These are phyloP conservation scores for Eupsilia transversa DNA, from an alignment of 2,888 invertebrate species.

Conservation along the genomic window DNA sequence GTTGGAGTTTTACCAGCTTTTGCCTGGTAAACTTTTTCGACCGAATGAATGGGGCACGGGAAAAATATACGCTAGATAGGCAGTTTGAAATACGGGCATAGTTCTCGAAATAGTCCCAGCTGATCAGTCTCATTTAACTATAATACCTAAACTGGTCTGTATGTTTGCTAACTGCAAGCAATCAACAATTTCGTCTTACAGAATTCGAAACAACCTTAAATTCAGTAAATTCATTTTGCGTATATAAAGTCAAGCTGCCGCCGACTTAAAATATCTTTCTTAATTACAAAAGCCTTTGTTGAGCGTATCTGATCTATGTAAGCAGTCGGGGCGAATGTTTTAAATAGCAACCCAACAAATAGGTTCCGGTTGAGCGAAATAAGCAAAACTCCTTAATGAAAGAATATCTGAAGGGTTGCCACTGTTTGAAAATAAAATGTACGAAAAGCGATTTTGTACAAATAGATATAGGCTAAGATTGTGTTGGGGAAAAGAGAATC, in stretches of 20 bases:
- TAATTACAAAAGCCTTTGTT: constrained; percentile 91
- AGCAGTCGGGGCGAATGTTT: constrained; percentile 89
- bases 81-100: constrained; percentile 33
- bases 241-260: constrained; percentile 89
- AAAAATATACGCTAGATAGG: constrained; percentile 50
- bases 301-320: constrained; percentile 91
- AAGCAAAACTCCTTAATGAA: constrained; percentile 87
- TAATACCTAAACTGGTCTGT: constrained; percentile 12
- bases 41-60: constrained; percentile 38
- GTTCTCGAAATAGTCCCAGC: constrained; percentile 17
- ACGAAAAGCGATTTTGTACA: constrained; percentile 10
- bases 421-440: constrained; percentile 29
- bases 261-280: constrained; percentile 90
- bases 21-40: constrained; percentile 49
- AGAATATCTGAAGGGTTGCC: constrained; percentile 81
- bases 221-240: constrained; percentile 89
- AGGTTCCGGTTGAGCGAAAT: constrained; percentile 87
- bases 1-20: constrained; percentile 65
- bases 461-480: background rate
- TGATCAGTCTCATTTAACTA: constrained; percentile 27
- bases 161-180: constrained; percentile 54
- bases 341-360: constrained; percentile 90
- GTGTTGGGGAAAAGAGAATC: background rate
- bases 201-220: constrained; percentile 86
- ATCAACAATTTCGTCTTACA: constrained; percentile 70